phyloP scores from a whole-genome alignment of 2,888 invertebrate species.

The Orchesella flavescens region DNA sequence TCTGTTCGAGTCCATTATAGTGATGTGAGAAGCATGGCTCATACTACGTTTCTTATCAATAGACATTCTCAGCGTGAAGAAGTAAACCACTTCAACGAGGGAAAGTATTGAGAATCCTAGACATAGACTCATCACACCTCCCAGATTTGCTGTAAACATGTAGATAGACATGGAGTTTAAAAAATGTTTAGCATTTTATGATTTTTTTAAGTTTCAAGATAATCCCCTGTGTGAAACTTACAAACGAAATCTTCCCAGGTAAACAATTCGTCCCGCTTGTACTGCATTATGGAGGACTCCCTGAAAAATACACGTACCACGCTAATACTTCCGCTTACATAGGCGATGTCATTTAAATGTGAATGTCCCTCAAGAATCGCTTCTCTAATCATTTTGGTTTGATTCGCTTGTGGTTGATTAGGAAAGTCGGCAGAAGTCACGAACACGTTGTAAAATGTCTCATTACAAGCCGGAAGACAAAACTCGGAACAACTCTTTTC shows the following conservation, averaged over 20 bases:
- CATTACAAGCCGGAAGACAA: conserved; percentile 65
- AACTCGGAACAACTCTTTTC: conserved; percentile 65
- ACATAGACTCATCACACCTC: conserved; percentile 69
- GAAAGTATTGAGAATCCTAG: conserved; percentile 68
- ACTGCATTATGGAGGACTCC: conserved; percentile 70
- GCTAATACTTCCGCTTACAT: conserved; percentile 70
- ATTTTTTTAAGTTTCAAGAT: too few species aligned
- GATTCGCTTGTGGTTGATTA: conserved; percentile 70
- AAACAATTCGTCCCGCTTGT: conserved; percentile 70
- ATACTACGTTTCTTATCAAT: conserved; percentile 53
- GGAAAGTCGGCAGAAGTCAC: conserved; percentile 69
- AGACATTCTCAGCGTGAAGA: conserved; percentile 62
- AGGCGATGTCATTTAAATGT: conserved; percentile 69
- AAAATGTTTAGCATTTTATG: too few species aligned
- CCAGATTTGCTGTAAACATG: conserved; percentile 66
- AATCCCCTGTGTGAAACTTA: too few species aligned
- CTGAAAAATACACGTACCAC: conserved; percentile 70
- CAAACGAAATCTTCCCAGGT: conserved; percentile 72
- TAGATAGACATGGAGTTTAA: too few species aligned
- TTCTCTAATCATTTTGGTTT: conserved; percentile 71
- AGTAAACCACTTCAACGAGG: conserved; percentile 69
- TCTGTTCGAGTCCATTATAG: background rate
- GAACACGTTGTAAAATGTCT: conserved; percentile 65
- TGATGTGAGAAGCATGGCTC: background rate
- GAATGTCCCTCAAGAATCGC: conserved; percentile 65